Evolutionary conservation across 1,140 invertebrate species (phyloP).

Genomic region (Leptopilina boulardi): DNA sequence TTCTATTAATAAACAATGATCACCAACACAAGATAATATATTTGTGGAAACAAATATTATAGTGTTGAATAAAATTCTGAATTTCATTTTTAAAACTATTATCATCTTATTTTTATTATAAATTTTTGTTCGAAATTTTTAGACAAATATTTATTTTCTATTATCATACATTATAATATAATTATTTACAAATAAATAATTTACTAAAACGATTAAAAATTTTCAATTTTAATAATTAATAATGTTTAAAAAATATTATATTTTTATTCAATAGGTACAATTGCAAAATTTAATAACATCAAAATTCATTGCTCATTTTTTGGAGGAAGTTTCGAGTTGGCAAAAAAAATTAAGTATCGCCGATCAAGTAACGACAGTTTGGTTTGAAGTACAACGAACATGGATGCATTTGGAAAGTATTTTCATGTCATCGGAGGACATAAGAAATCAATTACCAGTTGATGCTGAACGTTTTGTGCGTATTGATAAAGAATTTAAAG

Average conservation of each 20-base stretch:
- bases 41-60: too few relatives aligned
- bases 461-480: constrained; percentile 94
- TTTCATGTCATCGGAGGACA: constrained; percentile 98
- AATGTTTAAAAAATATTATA: constrained; percentile 27
- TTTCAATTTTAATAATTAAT: constrained; percentile 1
- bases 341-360: constrained; percentile 94
- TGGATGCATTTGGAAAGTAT: constrained; percentile 98
- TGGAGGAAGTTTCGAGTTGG: constrained; percentile 95
- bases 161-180: too few relatives aligned
- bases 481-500: constrained; percentile 94
- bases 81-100: too few relatives aligned
- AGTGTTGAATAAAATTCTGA: too few relatives aligned
- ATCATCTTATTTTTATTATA: too few relatives aligned
- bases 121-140: too few relatives aligned
- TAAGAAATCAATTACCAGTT: constrained; percentile 93
- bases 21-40: too few relatives aligned
- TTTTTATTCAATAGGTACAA: constrained; percentile 83
- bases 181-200: too few relatives aligned
- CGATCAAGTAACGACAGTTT: constrained; percentile 93
- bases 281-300: constrained; percentile 96
- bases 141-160: too few relatives aligned
- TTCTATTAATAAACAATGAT: too few relatives aligned
- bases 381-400: constrained; percentile 97
- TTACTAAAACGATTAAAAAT: too few relatives aligned
- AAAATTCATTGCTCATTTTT: constrained; percentile 96